Evolutionary conservation across 2,113 vertebrate genomes (phyloP), one percentile per base, ranked within the genome.

Genomic region (Tinamus guttatus): DNA sequence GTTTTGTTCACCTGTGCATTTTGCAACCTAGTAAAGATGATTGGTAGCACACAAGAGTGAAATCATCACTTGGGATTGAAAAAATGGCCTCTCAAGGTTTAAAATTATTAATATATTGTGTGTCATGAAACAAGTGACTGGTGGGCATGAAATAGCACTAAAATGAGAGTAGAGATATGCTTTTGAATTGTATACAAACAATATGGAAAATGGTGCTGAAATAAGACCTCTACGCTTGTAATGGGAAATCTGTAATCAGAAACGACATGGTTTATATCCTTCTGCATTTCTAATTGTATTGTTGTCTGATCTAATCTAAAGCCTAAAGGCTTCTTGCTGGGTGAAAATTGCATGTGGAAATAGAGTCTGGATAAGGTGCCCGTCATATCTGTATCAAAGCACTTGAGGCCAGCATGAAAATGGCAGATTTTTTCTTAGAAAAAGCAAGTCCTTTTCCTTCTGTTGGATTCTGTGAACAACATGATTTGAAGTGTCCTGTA

Each of bases 331-430:
- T 75, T 49, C 84, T 88, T 67, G 63, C 93, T 78, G 78, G 73
- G 90, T 89, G 87, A 91, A 93, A 93, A 93, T 81, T 91, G 59
- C 59, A 87, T 78, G 78, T 93, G 86, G 78, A 94, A 90, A 91
- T 89, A 64, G 59, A 51, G 51, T 84, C 73, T 40, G 71, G 80
- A 88, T 51, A 90, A 86, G 63, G 75, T 64, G 47, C 36, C 28
- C 84, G 68, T 84, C 89, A 59, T 81, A 64, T 90, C 77, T 84
- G 58, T 76, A 84, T 88, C 77, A 70, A 70, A 92, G 54, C 32
- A 45, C 77, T 84, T 45, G 45, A 78, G 45, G 34, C 41, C 41
- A 30, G 79, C 45, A 43, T 64, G 75, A 75, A 90, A 74, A 78
- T 49, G 38, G 21, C 20, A 58, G 36, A 28, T 0, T 24, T 87